A percentile compares a stretch with the other conserved stretches of the same genome.
These are phyloP conservation scores for Fregata magnificens DNA, from an alignment of 2,113 vertebrate genomes.

Conservation along the genomic window DNA sequence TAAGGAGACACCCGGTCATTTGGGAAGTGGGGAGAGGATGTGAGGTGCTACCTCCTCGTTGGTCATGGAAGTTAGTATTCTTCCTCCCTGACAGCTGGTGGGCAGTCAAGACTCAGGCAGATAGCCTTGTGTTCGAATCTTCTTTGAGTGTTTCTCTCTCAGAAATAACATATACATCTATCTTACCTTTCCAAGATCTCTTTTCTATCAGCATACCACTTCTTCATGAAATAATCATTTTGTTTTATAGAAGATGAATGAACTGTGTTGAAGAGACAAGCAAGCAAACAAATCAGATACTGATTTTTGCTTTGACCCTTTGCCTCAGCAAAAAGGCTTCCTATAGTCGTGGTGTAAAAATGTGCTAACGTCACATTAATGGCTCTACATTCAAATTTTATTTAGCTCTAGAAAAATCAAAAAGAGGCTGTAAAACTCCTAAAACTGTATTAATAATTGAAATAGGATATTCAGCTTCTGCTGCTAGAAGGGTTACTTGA, in stretches of 20 bases:
- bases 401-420: conserved; percentile 47
- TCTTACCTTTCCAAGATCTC: background rate
- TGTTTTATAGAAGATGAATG: background rate
- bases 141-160: background rate
- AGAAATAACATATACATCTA: background rate
- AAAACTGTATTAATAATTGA: conserved; percentile 7
- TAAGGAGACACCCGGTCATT: background rate
- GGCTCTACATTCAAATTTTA: conserved; percentile 23
- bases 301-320: background rate
- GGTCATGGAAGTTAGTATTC: background rate
- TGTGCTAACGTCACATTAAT: background rate
- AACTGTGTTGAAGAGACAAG: background rate
- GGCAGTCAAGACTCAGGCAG: background rate
- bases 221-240: background rate
- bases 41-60: background rate
- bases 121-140: background rate
- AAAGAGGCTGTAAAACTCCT: conserved; percentile 22
- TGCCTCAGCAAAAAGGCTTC: background rate
- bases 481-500: conserved; percentile 51
- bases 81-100: background rate
- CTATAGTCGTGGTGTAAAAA: background rate
- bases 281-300: background rate
- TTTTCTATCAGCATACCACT: background rate
- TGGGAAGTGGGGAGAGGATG: background rate
- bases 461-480: conserved; percentile 62